These are phyloP conservation scores for Acleris literana DNA, from an alignment of 2,888 invertebrate genomes.

Conservation along the genomic window DNA sequence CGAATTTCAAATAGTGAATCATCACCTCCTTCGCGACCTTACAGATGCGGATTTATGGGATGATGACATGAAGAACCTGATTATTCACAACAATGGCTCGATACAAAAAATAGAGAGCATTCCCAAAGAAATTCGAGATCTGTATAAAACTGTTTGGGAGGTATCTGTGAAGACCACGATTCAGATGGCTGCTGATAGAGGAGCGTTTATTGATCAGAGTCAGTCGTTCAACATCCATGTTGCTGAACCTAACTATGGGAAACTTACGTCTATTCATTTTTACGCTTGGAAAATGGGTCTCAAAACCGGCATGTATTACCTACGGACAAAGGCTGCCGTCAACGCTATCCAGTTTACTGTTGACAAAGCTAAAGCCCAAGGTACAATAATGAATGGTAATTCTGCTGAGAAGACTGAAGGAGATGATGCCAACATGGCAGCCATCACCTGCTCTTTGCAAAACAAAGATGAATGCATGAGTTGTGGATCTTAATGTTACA, in stretches of 20 bases:
- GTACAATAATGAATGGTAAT: constrained; percentile 47
- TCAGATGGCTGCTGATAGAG: constrained; percentile 98
- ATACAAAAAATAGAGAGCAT: constrained; percentile 94
- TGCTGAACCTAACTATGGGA: constrained; percentile 96
- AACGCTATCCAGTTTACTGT: constrained; percentile 99
- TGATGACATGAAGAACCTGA: constrained; percentile 96
- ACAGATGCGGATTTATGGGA: constrained; percentile 96
- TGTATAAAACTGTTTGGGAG: constrained; percentile 99
- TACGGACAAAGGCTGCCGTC: constrained; percentile 97
- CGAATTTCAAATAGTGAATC: constrained; percentile 98
- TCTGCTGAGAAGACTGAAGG: constrained; percentile 55
- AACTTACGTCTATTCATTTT: constrained; percentile 98
- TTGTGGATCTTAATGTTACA: constrained; percentile 88
- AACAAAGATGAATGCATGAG: constrained; percentile 95
- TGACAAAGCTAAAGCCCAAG: constrained; percentile 86
- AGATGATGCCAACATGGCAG: constrained; percentile 85
- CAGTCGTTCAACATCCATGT: constrained; percentile 99
- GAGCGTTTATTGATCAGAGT: constrained; percentile 99
- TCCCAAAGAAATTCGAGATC: constrained; percentile 91
- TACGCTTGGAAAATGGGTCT: constrained; percentile 98
- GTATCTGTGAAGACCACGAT: constrained; percentile 96
- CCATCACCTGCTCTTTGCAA: constrained; percentile 92
- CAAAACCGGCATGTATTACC: constrained; percentile 99
- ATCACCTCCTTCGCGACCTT: constrained; percentile 96
- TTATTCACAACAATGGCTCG: constrained; percentile 96